A percentile compares a stretch with the other conserved stretches of the same genome.
Conservation (phyloP, 2,888 invertebrate genomes). For the Saturnia japonica region DNA sequence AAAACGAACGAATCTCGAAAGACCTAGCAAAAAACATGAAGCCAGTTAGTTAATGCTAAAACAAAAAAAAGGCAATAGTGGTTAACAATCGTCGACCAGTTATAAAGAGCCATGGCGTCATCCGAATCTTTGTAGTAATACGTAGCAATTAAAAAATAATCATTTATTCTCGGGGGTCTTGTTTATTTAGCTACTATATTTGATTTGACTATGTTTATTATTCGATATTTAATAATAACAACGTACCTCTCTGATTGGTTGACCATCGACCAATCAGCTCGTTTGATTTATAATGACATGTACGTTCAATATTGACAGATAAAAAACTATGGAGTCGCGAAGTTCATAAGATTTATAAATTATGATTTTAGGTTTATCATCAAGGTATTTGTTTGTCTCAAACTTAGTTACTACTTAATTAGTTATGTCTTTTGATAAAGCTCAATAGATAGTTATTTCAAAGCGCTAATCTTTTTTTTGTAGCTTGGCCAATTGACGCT, state of each 20-base stretch:
- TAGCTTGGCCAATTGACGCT: too few relatives aligned
- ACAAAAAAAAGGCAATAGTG: slow-evolving; percentile 34
- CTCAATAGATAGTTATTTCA: too few relatives aligned
- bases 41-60: slow-evolving; percentile 23
- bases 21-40: slow-evolving; percentile 26
- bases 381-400: neutral
- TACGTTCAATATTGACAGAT: slow-evolving; percentile 37
- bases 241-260: slow-evolving; percentile 56
- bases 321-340: slow-evolving; percentile 51
- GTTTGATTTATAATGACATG: slow-evolving; percentile 59
- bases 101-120: slow-evolving; percentile 33
- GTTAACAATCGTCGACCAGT: slow-evolving; percentile 29
- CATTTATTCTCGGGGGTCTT: slow-evolving; percentile 38
- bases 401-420: too few relatives aligned
- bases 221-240: slow-evolving; percentile 58
- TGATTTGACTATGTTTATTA: slow-evolving; percentile 39
- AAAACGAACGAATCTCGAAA: slow-evolving; percentile 24
- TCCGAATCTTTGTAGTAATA: slow-evolving; percentile 24
- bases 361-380: neutral
- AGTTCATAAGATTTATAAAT: slow-evolving; percentile 4
- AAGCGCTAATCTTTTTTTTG: too few relatives aligned
- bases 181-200: slow-evolving; percentile 44
- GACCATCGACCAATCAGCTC: slow-evolving; percentile 56
- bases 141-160: slow-evolving; percentile 32
- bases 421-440: too few relatives aligned